Percentiles rank a stretch among this genome's conserved stretches.
phyloP scores from a whole-genome alignment of 1,140 invertebrate genomes.

The Cydia pomonella region DNA sequence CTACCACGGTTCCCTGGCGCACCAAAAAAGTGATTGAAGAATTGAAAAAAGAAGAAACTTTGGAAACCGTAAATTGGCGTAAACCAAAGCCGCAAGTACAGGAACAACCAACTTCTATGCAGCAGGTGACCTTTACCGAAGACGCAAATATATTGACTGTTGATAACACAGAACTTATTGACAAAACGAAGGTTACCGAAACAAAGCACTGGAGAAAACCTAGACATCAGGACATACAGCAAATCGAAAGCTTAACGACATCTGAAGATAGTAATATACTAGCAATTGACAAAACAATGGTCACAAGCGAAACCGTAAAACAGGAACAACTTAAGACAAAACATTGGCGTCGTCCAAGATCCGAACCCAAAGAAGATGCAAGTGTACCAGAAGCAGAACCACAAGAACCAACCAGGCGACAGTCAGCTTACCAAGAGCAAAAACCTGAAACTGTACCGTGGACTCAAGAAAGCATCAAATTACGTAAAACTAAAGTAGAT shows the following conservation, averaged over 20 bases:
- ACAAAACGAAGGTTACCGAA: constrained; percentile 41
- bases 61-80: constrained; percentile 34
- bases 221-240: constrained; percentile 38
- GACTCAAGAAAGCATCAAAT: constrained; percentile 81
- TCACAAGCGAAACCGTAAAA: neutral
- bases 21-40: constrained; percentile 38
- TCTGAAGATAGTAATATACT: constrained; percentile 38
- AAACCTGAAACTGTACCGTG: constrained; percentile 63
- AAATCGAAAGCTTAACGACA: constrained; percentile 16
- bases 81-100: neutral
- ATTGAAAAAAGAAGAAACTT: constrained; percentile 43
- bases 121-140: constrained; percentile 5
- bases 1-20: constrained; percentile 63
- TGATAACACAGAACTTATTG: constrained; percentile 20
- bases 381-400: neutral
- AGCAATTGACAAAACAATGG: constrained; percentile 1
- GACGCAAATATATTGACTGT: constrained; percentile 30
- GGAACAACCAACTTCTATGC: constrained; percentile 14
- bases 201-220: constrained; percentile 63
- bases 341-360: constrained; percentile 21
- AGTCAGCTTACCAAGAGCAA: constrained; percentile 35
- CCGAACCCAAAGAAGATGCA: constrained; percentile 32
- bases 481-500: constrained; percentile 80
- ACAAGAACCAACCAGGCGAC: neutral
- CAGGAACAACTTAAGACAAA: constrained; percentile 1